Evolutionary conservation across 2,888 invertebrate genomes (phyloP).

Genomic region (Drosophila mercatorum): DNA sequence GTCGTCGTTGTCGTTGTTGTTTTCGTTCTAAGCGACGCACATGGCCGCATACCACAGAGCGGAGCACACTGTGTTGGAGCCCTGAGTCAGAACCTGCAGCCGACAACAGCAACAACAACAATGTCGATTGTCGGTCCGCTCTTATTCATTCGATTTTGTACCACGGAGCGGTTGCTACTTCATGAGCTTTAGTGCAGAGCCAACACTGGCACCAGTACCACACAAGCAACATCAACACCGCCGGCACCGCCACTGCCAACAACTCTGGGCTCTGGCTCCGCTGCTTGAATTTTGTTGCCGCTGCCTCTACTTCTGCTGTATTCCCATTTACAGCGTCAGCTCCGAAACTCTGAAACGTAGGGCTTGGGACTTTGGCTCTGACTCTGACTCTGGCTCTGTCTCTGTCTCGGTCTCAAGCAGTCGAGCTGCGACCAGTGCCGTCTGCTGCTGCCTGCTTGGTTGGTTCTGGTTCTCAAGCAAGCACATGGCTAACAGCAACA

Average conservation of each 20-base stretch:
- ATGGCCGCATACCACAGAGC: conserved; percentile 54
- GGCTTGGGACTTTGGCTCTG: conserved; percentile 47
- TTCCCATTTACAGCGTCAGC: conserved; percentile 65
- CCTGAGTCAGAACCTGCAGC: conserved; percentile 58
- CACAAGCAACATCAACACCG: conserved; percentile 24
- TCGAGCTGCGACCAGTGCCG: conserved; percentile 41
- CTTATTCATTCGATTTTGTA: conserved; percentile 60
- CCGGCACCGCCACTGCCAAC: conserved; percentile 27
- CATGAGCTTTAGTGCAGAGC: conserved; percentile 41
- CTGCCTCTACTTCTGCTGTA: conserved; percentile 43
- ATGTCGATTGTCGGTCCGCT: conserved; percentile 46
- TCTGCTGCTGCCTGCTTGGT: conserved; percentile 56
- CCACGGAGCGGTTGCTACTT: conserved; percentile 33
- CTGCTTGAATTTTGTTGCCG: conserved; percentile 60
- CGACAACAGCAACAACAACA: conserved; percentile 32
- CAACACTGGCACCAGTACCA: conserved; percentile 36
- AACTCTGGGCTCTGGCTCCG: conserved; percentile 31
- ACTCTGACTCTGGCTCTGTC: conserved; percentile 6
- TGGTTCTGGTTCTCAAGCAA: conserved; percentile 63
- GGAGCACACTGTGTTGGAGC: conserved; percentile 41
- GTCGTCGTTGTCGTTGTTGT: conserved; percentile 22
- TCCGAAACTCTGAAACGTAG: conserved; percentile 39
- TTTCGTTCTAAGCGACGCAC: conserved; percentile 51
- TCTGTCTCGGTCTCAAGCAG: conserved; percentile 21
- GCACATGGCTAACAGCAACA: conserved; percentile 57